Evolutionary conservation across 2,888 invertebrate genomes (phyloP).

Genomic region (Orthosia gracilis): DNA sequence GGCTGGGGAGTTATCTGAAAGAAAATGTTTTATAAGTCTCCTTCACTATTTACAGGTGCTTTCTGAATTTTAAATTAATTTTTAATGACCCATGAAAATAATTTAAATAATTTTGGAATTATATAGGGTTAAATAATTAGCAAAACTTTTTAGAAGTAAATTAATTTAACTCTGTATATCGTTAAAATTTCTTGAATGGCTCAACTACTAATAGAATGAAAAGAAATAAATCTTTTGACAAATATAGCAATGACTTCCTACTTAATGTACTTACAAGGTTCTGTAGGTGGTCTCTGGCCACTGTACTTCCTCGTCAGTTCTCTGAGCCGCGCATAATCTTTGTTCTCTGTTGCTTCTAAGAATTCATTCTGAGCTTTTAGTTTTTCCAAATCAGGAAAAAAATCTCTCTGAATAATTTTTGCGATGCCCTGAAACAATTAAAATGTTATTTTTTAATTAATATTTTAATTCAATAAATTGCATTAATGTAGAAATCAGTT

Average conservation of each 20-base stretch:
- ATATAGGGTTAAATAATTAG: no score
- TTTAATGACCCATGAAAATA: no score
- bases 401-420: conserved; percentile 99
- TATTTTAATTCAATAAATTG: neutral
- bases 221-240: neutral
- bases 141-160: no score
- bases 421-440: conserved; percentile 93
- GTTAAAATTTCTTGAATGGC: neutral
- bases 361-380: conserved; percentile 98
- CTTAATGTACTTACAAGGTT: conserved; percentile 86
- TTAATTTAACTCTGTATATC: no score
- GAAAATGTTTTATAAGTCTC: neutral
- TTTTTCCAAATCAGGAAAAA: conserved; percentile 98
- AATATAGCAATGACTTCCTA: neutral
- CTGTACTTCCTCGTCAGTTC: conserved; percentile 97
- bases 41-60: no score
- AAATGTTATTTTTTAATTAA: neutral
- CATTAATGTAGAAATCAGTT: no score
- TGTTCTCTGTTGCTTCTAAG: conserved; percentile 97
- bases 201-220: neutral
- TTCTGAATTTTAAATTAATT: no score
- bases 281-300: conserved; percentile 92
- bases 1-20: conserved; percentile 95
- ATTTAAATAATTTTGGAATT: no score
- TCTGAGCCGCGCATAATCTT: conserved; percentile 96